Evolutionary conservation across 2,797 vertebrate species (phyloP).

Genomic region (Phrynocephalus guinanensis): DNA sequence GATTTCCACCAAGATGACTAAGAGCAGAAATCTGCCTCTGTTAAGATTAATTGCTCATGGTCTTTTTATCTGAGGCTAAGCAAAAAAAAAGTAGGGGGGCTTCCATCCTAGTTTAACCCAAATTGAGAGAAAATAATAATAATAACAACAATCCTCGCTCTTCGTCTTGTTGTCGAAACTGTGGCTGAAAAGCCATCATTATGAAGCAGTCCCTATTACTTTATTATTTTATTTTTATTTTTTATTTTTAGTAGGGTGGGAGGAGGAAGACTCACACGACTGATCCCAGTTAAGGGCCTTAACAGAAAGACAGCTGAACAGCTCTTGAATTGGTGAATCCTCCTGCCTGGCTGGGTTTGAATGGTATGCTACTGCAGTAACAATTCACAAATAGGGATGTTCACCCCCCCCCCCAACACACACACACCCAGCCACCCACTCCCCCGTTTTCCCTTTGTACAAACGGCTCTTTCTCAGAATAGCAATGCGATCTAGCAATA

Average conservation of each 20-base stretch:
- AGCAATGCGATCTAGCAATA: constrained; percentile 80
- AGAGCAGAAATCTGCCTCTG: constrained; percentile 31
- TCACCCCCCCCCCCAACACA: constrained; percentile 29
- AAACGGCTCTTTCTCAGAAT: constrained; percentile 75
- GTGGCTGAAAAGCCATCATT: constrained; percentile 71
- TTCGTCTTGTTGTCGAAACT: constrained; percentile 47
- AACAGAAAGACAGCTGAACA: constrained; percentile 69
- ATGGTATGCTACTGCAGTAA: constrained; percentile 75
- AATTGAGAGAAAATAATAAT: constrained; percentile 43
- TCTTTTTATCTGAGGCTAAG: background rate
- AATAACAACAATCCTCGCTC: background rate
- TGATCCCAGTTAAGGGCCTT: constrained; percentile 79
- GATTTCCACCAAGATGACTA: background rate
- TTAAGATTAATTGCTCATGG: background rate
- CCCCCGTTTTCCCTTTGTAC: constrained; percentile 58
- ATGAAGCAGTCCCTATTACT: constrained; percentile 56
- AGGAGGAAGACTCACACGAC: constrained; percentile 74
- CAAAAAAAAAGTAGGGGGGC: background rate
- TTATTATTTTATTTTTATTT: too few relatives aligned
- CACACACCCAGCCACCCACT: background rate
- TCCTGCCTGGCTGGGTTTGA: constrained; percentile 79
- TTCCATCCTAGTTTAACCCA: background rate
- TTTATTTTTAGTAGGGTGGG: constrained; percentile 29
- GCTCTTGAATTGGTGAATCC: constrained; percentile 72
- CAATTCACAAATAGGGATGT: constrained; percentile 76